Evolutionary conservation across 1,140 invertebrate genomes (phyloP), one percentile per base, ranked within the genome.

Genomic region (Bombus confusus): DNA sequence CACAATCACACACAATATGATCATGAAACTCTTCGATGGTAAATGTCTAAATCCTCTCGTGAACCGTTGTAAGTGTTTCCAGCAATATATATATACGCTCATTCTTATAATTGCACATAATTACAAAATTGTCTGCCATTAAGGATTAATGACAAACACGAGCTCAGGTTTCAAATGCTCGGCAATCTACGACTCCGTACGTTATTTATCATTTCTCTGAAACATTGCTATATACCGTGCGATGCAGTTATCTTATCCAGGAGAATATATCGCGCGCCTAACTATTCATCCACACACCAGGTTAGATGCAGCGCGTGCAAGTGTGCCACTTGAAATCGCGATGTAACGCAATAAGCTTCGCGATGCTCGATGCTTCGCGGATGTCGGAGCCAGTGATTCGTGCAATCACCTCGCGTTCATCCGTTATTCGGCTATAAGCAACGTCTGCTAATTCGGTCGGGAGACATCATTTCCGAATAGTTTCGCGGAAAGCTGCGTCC

Each of bases 401-500:
- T 59, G 68, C 79, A 37, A 73, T 72, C 68, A 13, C 37, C 47
- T 59, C 79, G 1, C 37, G 79, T 59, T 39, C 25, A 34, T 59
- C 28, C 79, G 68, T 37, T 74, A 74, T 64, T 62, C 69, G 31
- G 43, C n/a, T 37, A 28, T 28, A 62, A 81, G 28, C 69, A 13
- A 22, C 52, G 78, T 47, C 47, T 37, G 47, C 68, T 80, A 72
- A 80, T 80, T 59, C 68, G 37, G 31, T n/a, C 66, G 43, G 28
- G 68, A 41, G 41, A 75, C 37, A 72, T 72, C 28, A 81, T 74
- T 74, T 66, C 57, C 57, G 39, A 75, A 64, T 74, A 75, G 72
- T 62, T 52, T 28, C 13, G 69, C 52, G 68, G 18, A 18, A 64
- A 64, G n/a, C 2, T 3, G 22, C n/a, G n/a, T 34, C 15, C 37